phyloP scores from a whole-genome alignment of 2,113 vertebrate species.

The Tor tambroides region DNA sequence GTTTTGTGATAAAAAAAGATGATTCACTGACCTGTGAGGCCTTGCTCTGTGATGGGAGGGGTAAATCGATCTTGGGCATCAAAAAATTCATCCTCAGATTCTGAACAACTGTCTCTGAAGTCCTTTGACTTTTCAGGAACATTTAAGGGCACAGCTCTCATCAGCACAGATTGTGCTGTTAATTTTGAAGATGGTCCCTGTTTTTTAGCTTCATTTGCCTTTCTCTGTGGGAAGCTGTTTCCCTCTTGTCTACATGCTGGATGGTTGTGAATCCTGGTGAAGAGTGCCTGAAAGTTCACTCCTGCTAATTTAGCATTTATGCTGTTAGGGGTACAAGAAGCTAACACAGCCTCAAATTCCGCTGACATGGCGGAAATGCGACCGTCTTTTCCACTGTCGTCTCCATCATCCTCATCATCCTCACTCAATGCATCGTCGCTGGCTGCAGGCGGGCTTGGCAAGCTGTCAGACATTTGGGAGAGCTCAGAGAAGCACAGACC shows the following conservation, averaged over 20 bases:
- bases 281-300: conserved; percentile 54
- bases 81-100: conserved; percentile 95
- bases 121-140: conserved; percentile 67
- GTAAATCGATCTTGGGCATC: conserved; percentile 89
- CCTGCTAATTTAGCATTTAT: conserved; percentile 51
- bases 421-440: conserved; percentile 65
- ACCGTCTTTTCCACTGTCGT: conserved; percentile 58
- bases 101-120: conserved; percentile 85
- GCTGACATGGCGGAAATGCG: conserved; percentile 34
- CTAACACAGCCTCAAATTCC: conserved; percentile 49
- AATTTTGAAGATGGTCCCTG: conserved; percentile 21
- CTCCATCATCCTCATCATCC: conserved; percentile 63
- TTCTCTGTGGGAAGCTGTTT: conserved; percentile 23
- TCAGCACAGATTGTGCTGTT: conserved; percentile 7
- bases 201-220: conserved; percentile 29
- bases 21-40: conserved; percentile 65
- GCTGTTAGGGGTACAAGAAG: conserved; percentile 50
- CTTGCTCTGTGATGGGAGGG: conserved; percentile 68
- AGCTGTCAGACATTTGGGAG: conserved; percentile 68
- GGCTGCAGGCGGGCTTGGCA: conserved; percentile 65
- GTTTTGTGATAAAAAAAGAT: background rate
- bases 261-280: conserved; percentile 52
- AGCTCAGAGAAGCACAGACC: conserved; percentile 80
- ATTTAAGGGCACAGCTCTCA: conserved; percentile 66
- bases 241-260: conserved; percentile 44